Base-by-base conservation (phyloP, 2,113 vertebrate genomes). In the Arizona elegans region DNA sequence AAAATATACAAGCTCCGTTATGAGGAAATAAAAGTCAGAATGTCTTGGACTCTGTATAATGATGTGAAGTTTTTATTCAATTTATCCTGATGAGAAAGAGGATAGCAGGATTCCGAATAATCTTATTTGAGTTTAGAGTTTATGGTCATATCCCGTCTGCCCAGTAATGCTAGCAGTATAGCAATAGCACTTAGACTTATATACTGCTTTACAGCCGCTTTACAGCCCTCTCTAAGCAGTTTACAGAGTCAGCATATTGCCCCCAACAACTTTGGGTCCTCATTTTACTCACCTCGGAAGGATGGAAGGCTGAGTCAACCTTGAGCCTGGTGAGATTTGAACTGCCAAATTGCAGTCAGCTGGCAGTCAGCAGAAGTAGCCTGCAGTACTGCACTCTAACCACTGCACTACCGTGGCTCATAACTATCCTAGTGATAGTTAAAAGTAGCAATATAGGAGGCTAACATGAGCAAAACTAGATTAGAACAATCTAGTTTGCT, bases 1-100 rank as follows among this genome's bases (percentile, higher is more conserved):
- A 87, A 94, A 94, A 87, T 24, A 56, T 90, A 56, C 58, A 92
- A 75, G 88, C 88, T 87, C 52, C 24, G 3, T 94, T 94, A 92
- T 87, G 88, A 92, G 88, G 56, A 92, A 93, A 89, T 55, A 90
- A 92, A 92, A 70, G 81, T 62, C 23, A n/a, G 56, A 85, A 89
- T 91, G 23, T 38, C 43, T 90, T 70, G 33, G 52, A 65, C 33
- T 53, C 43, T 92, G 88, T 94, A n/a, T 58, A 23, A 17, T 89
- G 54, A 56, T 86, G 7, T 65, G 43, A 85, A 58, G 43, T 24
- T n/a, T 24, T 75, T 56, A 43, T 29, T 87, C 43, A 58, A 86
- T 58, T 87, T 90, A 87, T 87, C 38, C 26, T 86, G 75, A 81
- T 92, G 33, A 23, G 55, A 55, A 50, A 65, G 24, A 50, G 7